Evolutionary conservation across 2,888 invertebrate genomes (phyloP).

Genomic region (Trichogramma dendrolimi): DNA sequence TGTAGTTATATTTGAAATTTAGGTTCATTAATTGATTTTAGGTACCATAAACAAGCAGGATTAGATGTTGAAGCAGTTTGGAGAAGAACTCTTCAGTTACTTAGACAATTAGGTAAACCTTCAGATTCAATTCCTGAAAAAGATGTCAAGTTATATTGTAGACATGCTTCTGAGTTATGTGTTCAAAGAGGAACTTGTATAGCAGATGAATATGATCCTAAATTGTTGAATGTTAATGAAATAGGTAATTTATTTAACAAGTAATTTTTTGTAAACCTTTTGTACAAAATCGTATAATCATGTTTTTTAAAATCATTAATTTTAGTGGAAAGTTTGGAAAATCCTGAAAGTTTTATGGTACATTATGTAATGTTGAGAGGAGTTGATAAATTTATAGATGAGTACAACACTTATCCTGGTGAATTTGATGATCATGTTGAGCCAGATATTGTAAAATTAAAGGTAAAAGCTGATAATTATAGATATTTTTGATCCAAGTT

Average conservation of each 20-base stretch:
- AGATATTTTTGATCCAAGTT: not conserved
- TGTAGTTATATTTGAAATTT: conserved; percentile 1
- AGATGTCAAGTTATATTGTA: conserved; percentile 82
- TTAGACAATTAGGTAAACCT: conserved; percentile 73
- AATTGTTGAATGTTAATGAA: conserved; percentile 59
- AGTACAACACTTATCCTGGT: conserved; percentile 87
- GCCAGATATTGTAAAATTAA: conserved; percentile 83
- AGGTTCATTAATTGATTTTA: conserved; percentile 34
- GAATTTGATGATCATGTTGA: conserved; percentile 81
- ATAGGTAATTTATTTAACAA: conserved; percentile 50
- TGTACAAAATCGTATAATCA: conserved; percentile 6
- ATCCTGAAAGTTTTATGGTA: conserved; percentile 81
- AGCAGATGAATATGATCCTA: conserved; percentile 72
- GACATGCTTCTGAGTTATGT: conserved; percentile 77
- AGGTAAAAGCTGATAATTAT: conserved; percentile 52
- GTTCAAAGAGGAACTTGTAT: conserved; percentile 76
- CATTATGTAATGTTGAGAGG: conserved; percentile 87
- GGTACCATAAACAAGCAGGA: conserved; percentile 76
- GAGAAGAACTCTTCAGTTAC: conserved; percentile 74
- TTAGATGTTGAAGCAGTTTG: conserved; percentile 78
- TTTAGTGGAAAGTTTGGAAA: conserved; percentile 68
- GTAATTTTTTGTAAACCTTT: conserved; percentile 1
- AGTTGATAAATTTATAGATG: conserved; percentile 83
- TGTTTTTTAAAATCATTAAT: conserved; percentile 33
- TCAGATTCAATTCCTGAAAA: conserved; percentile 70